phyloP scores from a whole-genome alignment of 2,888 invertebrate genomes.

The Oxycera nigricornis region DNA sequence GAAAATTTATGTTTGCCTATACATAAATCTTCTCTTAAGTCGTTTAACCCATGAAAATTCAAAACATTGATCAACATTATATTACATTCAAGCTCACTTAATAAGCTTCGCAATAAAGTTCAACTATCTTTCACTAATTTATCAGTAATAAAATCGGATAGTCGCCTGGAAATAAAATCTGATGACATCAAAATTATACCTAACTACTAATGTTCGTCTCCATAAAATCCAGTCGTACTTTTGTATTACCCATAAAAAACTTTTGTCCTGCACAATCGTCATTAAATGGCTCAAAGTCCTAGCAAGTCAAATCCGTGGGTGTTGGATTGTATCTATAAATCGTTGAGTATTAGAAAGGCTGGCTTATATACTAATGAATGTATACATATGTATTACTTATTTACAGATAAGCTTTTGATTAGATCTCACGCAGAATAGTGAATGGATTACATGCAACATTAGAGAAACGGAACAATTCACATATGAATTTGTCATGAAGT shows the following conservation, averaged over 20 bases:
- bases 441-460: conserved; percentile 10
- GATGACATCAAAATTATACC: conserved; percentile 8
- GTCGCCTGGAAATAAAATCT: not conserved
- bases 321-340: no score
- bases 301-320: no score
- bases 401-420: conserved; percentile 24
- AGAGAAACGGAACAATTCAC: conserved; percentile 20
- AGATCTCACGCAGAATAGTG: conserved; percentile 1
- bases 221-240: not conserved
- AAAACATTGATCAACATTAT: no score
- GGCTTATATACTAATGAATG: not conserved
- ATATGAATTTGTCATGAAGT: no score
- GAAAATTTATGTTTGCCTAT: no score
- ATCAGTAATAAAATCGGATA: conserved; percentile 5
- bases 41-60: no score
- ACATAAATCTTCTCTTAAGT: no score
- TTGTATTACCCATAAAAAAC: not conserved
- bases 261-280: not conserved
- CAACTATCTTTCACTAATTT: not conserved
- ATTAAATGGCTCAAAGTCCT: no score
- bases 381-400: not conserved
- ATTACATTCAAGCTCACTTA: no score
- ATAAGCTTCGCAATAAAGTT: no score
- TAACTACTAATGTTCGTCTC: not conserved
- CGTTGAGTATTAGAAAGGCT: no score